A percentile compares a stretch with the other conserved stretches of the same genome.
Evolutionary conservation across 2,113 vertebrate species (phyloP).

Genomic region (Pseudorectes ferrugineus): DNA sequence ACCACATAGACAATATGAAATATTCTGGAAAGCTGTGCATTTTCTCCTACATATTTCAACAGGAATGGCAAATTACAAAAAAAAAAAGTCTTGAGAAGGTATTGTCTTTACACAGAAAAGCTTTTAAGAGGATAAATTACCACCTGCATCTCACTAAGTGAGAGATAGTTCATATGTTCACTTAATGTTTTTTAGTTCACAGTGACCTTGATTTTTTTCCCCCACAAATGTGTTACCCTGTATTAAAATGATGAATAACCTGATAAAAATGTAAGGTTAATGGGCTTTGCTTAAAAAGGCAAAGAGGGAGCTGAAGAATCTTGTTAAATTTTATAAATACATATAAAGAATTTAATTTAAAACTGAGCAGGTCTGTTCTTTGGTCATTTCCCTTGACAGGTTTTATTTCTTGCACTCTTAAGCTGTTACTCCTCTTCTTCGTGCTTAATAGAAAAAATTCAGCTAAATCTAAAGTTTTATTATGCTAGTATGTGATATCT

Average conservation of each 20-base stretch:
- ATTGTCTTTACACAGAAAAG: not conserved
- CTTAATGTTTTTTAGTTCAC: not conserved
- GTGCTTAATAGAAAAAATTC: not conserved
- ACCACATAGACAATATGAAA: not conserved
- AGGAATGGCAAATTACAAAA: not conserved
- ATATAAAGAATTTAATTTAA: slow-evolving; percentile 22
- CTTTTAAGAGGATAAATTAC: slow-evolving; percentile 9
- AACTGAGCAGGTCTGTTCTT: not conserved
- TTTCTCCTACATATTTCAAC: not conserved
- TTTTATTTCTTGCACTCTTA: not conserved
- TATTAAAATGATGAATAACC: not conserved
- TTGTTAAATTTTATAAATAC: slow-evolving; percentile 12
- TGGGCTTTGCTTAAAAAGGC: not conserved
- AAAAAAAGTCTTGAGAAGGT: not conserved
- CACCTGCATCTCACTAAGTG: not conserved
- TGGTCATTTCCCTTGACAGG: not conserved
- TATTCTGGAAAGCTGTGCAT: not conserved
- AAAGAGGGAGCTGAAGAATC: not conserved
- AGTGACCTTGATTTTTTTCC: not conserved
- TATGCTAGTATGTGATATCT: not conserved
- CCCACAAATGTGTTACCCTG: not conserved
- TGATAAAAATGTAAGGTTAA: not conserved
- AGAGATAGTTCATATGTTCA: not conserved
- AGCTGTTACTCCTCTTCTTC: not conserved
- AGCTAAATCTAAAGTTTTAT: not conserved